These are phyloP conservation scores for Pangasius larnaudii DNA, from an alignment of 2,797 vertebrate genomes.

Conservation along the genomic window DNA sequence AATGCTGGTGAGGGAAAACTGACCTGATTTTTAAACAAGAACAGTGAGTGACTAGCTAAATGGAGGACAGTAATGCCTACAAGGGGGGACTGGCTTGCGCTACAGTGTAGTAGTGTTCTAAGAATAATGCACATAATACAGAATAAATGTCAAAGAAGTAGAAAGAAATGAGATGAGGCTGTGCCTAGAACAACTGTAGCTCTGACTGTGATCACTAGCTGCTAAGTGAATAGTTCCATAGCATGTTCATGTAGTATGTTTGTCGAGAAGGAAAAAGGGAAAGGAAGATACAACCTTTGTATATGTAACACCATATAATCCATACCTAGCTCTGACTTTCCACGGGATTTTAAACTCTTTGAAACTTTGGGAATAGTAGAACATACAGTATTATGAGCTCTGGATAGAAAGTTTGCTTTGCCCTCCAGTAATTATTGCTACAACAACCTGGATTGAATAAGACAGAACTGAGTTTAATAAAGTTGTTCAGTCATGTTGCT, in stretches of 20 bases:
- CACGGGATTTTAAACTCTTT: background rate
- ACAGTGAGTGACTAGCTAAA: background rate
- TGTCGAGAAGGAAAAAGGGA: background rate
- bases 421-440: background rate
- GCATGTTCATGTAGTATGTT: background rate
- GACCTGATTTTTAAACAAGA: background rate
- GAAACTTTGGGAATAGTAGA: background rate
- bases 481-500: background rate
- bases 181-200: background rate
- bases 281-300: background rate
- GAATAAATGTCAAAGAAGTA: background rate
- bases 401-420: background rate
- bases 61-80: background rate
- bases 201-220: background rate
- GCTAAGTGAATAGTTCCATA: background rate
- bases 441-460: background rate
- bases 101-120: background rate
- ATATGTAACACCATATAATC: background rate
- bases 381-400: background rate
- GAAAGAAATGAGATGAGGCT: background rate
- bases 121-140: background rate
- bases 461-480: conserved; percentile 58
- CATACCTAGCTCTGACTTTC: background rate
- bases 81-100: background rate
- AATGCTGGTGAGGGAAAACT: background rate